Conservation (phyloP, 1,140 invertebrate genomes). For the Macrotrachela quadricornifera region DNA sequence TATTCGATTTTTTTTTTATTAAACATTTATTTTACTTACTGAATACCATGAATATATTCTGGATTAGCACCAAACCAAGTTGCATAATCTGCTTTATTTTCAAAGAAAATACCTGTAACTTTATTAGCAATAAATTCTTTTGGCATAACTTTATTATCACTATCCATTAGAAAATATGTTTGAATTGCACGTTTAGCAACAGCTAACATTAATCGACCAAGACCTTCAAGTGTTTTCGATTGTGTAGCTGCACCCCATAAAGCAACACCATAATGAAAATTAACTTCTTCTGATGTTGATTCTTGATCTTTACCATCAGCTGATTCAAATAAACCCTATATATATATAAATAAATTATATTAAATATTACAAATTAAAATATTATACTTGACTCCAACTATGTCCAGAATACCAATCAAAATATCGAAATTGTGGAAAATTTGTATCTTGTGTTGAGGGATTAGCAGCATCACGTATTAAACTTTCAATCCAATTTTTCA, state of each 20-base stretch:
- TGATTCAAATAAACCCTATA: constrained; percentile 2
- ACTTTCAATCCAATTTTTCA: background rate
- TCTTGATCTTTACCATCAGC: constrained; percentile 5
- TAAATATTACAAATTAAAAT: background rate
- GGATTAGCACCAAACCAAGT: constrained; percentile 4
- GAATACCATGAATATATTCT: constrained; percentile 6
- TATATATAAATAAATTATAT: background rate
- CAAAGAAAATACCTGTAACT: constrained; percentile 1
- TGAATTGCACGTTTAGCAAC: background rate
- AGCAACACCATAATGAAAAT: background rate
- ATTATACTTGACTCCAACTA: too few species aligned
- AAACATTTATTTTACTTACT: too few species aligned
- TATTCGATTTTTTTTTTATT: too few species aligned
- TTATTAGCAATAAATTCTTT: background rate
- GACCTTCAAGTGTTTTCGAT: background rate
- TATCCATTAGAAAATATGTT: background rate
- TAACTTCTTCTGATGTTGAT: constrained; percentile 1
- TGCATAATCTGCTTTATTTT: constrained; percentile 5
- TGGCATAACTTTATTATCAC: background rate
- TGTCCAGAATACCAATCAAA: too few species aligned
- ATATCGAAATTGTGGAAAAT: too few species aligned
- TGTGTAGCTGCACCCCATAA: background rate
- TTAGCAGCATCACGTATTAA: too few species aligned
- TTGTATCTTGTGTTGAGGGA: too few species aligned
- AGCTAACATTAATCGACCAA: background rate